Percentiles rank a stretch among this genome's conserved stretches.
These are phyloP conservation scores for Drosophila mimetica DNA, from an alignment of 2,888 invertebrate species.

Conservation along the genomic window DNA sequence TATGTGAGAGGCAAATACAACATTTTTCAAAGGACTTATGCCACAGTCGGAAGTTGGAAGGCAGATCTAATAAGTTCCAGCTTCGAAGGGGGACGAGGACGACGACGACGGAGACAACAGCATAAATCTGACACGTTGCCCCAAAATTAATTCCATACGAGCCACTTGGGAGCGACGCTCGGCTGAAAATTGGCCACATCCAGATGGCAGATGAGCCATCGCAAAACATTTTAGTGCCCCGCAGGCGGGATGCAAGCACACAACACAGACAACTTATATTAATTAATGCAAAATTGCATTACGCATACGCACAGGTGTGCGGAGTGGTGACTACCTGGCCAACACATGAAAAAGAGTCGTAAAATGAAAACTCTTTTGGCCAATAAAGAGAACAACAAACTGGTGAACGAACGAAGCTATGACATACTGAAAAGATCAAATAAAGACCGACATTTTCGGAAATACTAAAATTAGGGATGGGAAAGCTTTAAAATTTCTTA, in stretches of 20 bases:
- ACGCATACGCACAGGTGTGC: conserved; percentile 74
- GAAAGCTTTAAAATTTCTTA: neutral
- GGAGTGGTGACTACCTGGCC: conserved; percentile 7
- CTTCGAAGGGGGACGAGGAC: conserved; percentile 35
- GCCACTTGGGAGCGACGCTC: conserved; percentile 24
- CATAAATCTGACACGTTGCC: conserved; percentile 64
- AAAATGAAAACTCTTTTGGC: conserved; percentile 65
- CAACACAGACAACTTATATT: conserved; percentile 52
- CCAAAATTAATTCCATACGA: conserved; percentile 72
- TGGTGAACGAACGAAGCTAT: conserved; percentile 22
- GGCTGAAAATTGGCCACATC: conserved; percentile 25
- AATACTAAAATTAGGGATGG: neutral
- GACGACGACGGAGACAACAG: neutral
- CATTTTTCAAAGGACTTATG: conserved; percentile 37
- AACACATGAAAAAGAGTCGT: conserved; percentile 68
- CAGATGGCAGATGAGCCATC: conserved; percentile 60
- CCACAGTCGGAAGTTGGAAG: conserved; percentile 19
- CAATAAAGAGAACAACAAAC: conserved; percentile 57
- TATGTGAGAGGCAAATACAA: conserved; percentile 5
- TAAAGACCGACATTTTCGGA: neutral
- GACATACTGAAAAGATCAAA: neutral
- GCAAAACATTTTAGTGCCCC: conserved; percentile 69
- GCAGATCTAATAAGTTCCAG: conserved; percentile 49
- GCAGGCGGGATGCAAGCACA: conserved; percentile 41
- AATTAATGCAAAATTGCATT: conserved; percentile 77